Conservation (phyloP, 2,888 invertebrate species). For the Cerastis rubricosa region DNA sequence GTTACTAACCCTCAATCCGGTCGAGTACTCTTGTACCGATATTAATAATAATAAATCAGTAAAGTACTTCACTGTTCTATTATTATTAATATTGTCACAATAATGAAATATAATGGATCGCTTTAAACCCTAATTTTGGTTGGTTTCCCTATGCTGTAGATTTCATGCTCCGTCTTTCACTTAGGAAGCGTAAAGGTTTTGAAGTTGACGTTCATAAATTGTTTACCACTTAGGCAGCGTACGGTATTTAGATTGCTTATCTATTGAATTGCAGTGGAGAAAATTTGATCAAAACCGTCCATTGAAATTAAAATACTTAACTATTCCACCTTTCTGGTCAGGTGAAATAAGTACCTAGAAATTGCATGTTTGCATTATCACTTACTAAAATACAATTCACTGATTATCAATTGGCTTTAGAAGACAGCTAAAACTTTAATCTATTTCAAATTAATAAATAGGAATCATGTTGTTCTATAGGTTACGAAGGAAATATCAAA, state of each 20-base stretch:
- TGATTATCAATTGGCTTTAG: too few relatives aligned
- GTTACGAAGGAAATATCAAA: too few relatives aligned
- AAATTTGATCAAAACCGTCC: not conserved
- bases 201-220: slow-evolving; percentile 5
- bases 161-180: not conserved
- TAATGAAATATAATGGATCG: not conserved
- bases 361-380: too few relatives aligned
- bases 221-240: not conserved
- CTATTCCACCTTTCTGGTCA: too few relatives aligned
- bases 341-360: not conserved
- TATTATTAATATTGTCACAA: not conserved
- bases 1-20: slow-evolving; percentile 6
- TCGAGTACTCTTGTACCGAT: slow-evolving; percentile 30
- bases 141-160: not conserved
- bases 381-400: too few relatives aligned
- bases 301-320: too few relatives aligned
- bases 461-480: too few relatives aligned
- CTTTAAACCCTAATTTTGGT: not conserved
- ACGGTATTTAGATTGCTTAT: not conserved
- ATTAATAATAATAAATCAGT: slow-evolving; percentile 20
- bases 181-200: not conserved
- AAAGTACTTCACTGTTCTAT: not conserved
- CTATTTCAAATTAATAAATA: too few relatives aligned
- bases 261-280: not conserved
- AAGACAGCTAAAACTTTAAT: too few relatives aligned